Percentiles rank a stretch among this genome's conserved stretches.
Evolutionary conservation across 2,113 vertebrate genomes (phyloP).

Genomic region (Chiloscyllium plagiosum): DNA sequence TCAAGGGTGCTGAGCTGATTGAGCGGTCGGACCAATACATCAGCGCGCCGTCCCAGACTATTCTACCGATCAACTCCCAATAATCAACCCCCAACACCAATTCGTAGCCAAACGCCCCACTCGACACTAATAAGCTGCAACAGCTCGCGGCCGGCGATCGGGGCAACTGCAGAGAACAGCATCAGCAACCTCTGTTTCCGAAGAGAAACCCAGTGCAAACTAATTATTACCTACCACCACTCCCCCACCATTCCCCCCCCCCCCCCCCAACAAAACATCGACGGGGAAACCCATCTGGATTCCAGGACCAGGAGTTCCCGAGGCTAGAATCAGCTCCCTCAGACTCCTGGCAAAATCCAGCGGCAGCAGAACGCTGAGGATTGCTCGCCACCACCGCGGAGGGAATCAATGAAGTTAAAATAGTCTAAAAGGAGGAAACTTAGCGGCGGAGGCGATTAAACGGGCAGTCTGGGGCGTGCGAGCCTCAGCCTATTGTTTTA

Average conservation of each 20-base stretch:
- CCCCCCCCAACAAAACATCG: background rate
- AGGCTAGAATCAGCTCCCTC: background rate
- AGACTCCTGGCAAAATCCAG: background rate
- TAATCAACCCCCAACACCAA: background rate
- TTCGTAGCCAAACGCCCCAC: background rate
- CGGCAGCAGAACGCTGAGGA: background rate
- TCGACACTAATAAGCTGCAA: background rate
- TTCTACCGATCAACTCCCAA: background rate
- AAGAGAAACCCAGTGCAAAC: background rate
- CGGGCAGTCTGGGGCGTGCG: background rate
- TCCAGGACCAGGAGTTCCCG: background rate
- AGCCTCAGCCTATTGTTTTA: background rate
- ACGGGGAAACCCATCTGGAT: background rate
- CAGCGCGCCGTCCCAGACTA: too few relatives aligned
- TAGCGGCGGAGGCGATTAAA: background rate
- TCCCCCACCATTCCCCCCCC: too few relatives aligned
- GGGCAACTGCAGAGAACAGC: background rate
- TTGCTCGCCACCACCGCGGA: too few relatives aligned
- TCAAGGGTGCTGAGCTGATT: background rate
- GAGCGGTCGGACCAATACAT: background rate
- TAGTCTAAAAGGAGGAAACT: background rate
- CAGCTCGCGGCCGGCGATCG: too few relatives aligned
- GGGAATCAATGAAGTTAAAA: background rate
- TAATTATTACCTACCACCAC: background rate
- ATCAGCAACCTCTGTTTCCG: background rate